These are phyloP conservation scores for Thalassoma bifasciatum DNA, from an alignment of 2,113 vertebrate genomes.

Conservation along the genomic window DNA sequence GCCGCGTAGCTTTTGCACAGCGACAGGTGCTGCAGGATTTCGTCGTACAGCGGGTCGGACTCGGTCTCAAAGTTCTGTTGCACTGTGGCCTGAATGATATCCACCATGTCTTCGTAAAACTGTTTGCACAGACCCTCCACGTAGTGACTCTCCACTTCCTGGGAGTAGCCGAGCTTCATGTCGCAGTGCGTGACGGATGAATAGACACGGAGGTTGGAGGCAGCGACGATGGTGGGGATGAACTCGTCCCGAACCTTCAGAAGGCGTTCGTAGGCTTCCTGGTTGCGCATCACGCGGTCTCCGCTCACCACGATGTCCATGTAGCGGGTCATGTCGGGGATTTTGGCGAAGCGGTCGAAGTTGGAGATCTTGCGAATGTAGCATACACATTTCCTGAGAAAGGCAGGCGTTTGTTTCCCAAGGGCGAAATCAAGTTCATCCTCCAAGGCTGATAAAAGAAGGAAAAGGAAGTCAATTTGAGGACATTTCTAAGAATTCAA, in stretches of 20 bases:
- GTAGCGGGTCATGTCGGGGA: conserved; percentile 95
- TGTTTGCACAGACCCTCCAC: conserved; percentile 98
- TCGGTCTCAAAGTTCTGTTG: conserved; percentile 98
- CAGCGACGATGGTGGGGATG: conserved; percentile 95
- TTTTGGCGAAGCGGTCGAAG: conserved; percentile 95
- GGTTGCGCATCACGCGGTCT: conserved; percentile 90
- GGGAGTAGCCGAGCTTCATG: conserved; percentile 97
- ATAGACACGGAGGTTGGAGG: conserved; percentile 96
- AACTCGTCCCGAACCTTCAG: conserved; percentile 97
- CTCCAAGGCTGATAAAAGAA: conserved; percentile 88
- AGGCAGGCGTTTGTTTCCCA: conserved; percentile 97
- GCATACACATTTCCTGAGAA: conserved; percentile 98
- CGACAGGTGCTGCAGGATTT: conserved; percentile 95
- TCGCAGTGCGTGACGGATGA: conserved; percentile 98
- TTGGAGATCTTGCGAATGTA: conserved; percentile 99
- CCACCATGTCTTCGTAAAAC: conserved; percentile 99
- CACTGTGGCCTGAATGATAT: conserved; percentile 97
- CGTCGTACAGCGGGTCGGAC: conserved; percentile 92
- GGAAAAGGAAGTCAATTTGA: not conserved
- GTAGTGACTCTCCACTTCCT: conserved; percentile 96
- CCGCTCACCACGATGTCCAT: conserved; percentile 89
- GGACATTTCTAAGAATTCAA: not conserved
- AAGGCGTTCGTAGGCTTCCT: conserved; percentile 93
- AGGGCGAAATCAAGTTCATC: conserved; percentile 98
- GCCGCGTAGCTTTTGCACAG: conserved; percentile 92